These are phyloP conservation scores for Sandelia bainsii DNA, from an alignment of 2,797 vertebrate species.

Conservation along the genomic window DNA sequence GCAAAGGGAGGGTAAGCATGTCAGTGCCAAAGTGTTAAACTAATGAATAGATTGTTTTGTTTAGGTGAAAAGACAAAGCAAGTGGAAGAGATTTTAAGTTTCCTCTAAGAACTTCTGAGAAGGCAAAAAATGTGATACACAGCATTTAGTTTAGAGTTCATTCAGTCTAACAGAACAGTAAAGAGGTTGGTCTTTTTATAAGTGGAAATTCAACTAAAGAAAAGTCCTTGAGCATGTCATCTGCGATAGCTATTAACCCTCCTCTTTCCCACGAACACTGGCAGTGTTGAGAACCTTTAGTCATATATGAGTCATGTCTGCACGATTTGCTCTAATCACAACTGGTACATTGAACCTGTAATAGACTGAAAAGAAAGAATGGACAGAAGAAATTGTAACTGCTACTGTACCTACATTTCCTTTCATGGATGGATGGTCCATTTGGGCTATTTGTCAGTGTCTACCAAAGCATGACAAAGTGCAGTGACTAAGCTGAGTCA, in stretches of 20 bases:
- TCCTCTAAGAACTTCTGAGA: background rate
- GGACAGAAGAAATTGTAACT: background rate
- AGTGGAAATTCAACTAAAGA: background rate
- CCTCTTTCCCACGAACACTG: background rate
- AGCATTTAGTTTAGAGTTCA: background rate
- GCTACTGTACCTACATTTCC: background rate
- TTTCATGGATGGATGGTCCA: no score
- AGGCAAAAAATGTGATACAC: background rate
- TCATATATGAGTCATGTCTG: background rate
- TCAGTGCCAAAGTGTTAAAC: slow-evolving; percentile 1
- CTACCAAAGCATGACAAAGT: no score
- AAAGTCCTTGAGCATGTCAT: background rate
- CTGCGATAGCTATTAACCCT: background rate
- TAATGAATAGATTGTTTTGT: slow-evolving; percentile 1
- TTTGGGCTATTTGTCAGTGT: no score
- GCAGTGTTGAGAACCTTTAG: background rate
- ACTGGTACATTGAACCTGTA: background rate
- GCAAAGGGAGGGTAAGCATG: slow-evolving; percentile 16
- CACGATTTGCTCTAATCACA: background rate
- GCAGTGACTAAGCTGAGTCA: background rate
- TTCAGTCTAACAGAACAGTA: no score
- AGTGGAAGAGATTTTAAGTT: background rate
- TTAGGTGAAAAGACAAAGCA: background rate
- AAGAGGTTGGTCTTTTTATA: background rate
- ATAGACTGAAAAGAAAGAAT: background rate